Conservation (phyloP, 2,888 invertebrate species). For the Bedellia somnulentella region DNA sequence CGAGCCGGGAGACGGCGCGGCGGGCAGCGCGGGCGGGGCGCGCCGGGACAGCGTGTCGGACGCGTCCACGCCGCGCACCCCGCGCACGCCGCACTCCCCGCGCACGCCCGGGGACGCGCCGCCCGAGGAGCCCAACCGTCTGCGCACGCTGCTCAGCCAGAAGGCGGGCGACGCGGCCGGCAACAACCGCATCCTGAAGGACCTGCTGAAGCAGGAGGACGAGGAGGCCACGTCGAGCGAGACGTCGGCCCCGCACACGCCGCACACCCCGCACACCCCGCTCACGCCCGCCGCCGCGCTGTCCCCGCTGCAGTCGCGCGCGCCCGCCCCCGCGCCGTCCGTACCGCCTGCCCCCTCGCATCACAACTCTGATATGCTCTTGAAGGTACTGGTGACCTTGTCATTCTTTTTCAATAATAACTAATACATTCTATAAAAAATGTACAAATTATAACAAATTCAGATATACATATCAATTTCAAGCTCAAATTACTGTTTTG, state of each 20-base stretch:
- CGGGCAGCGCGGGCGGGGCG: constrained; percentile 43
- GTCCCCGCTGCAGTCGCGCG: constrained; percentile 23
- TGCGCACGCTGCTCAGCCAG: constrained; percentile 63
- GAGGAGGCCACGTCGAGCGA: constrained; percentile 44
- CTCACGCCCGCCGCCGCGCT: constrained; percentile 19
- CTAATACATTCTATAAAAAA: not conserved
- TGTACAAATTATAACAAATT: not conserved
- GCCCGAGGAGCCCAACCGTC: constrained; percentile 54
- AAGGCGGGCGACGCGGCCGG: constrained; percentile 34
- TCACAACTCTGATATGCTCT: constrained; percentile 60
- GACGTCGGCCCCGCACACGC: constrained; percentile 43
- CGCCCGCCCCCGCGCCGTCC: constrained; percentile 17
- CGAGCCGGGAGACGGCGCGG: constrained; percentile 49
- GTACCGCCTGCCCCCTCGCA: constrained; percentile 18
- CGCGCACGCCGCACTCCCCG: constrained; percentile 27
- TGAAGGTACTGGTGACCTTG: constrained; percentile 34
- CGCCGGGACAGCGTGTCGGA: constrained; percentile 43
- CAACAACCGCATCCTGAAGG: constrained; percentile 40
- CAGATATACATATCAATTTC: too few relatives aligned
- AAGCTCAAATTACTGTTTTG: too few relatives aligned
- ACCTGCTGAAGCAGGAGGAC: constrained; percentile 45
- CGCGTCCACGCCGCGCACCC: constrained; percentile 25
- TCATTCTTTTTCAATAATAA: not conserved
- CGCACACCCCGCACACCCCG: constrained; percentile 32
- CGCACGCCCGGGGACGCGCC: constrained; percentile 17